Evolutionary conservation across 2,113 vertebrate genomes (phyloP), one percentile per base, ranked within the genome.

Genomic region (Holacanthus passer): DNA sequence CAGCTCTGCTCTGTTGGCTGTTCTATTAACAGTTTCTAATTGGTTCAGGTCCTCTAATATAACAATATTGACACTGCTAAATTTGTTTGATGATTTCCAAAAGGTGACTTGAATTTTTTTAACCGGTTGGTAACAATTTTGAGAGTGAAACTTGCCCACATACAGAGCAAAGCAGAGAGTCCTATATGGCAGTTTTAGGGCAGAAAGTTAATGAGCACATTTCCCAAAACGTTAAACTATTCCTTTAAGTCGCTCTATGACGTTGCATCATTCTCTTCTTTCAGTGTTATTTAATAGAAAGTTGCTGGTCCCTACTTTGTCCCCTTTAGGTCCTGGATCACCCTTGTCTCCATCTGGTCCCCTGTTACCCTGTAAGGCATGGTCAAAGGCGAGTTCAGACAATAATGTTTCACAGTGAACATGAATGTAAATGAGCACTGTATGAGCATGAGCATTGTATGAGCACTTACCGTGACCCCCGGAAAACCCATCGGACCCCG

Each of bases 291-390:
- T 13, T 67, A 77, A 66, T 8, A 64, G 52, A 55, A 73, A 50
- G 50, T 31, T 17, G 16, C 17, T 31, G 56, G 7, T 50, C 88
- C 89, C 43, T 95, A 97, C 97, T 94, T 92, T 94, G 80, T 90
- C 79, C 63, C 97, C 97, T 94, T 95, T 96, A n/a, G 79, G 62
- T 81, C 97, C 97, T 39, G 69, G 29, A 67, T 95, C 88, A 7
- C 97, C 97, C 39, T 93, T 95, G 77, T 96, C 96, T 83, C 96
- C 97, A 47, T 89, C 79, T 0, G 85, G 90, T 62, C 95, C 96
- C 89, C 55, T 89, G 53, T 75, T 89, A 19, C 97, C 97, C 97
- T 98, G 85, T 45, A 39, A 73, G 72, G 39, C 58, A 64, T 17
- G 22, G 10, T 79, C 14, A 63, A 76, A 70, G 11, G 1, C 13